These are phyloP conservation scores for Scolopax rusticola DNA, from an alignment of 2,797 vertebrate species.

Conservation along the genomic window DNA sequence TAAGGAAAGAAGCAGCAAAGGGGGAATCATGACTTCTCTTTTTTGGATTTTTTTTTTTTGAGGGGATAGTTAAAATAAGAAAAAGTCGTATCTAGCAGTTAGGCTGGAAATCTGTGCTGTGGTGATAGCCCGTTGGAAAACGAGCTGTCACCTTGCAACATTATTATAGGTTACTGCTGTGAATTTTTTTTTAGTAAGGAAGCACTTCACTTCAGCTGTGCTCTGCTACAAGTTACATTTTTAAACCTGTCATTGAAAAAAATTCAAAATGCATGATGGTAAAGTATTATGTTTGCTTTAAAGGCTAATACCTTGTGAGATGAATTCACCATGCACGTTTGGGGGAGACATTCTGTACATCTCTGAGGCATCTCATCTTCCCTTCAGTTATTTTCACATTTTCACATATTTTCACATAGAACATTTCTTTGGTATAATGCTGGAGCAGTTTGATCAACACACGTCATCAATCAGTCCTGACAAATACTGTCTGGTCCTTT, in stretches of 20 bases:
- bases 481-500: background rate
- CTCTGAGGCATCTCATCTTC: background rate
- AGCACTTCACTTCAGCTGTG: background rate
- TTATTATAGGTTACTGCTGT: background rate
- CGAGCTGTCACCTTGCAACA: background rate
- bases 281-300: background rate
- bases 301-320: background rate
- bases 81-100: background rate
- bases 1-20: background rate
- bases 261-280: background rate
- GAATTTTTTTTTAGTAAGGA: background rate
- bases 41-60: background rate
- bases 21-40: background rate
- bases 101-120: background rate
- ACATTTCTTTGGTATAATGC: background rate
- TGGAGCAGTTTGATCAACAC: background rate
- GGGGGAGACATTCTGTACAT: background rate
- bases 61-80: too few species aligned
- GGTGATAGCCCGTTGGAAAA: background rate
- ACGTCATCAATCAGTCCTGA: background rate
- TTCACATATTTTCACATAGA: too few species aligned
- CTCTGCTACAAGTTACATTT: background rate
- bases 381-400: background rate
- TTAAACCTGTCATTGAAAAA: background rate
- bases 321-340: accelerated